Evolutionary conservation across 2,888 invertebrate genomes (phyloP).

Genomic region (Lutraria lutraria): DNA sequence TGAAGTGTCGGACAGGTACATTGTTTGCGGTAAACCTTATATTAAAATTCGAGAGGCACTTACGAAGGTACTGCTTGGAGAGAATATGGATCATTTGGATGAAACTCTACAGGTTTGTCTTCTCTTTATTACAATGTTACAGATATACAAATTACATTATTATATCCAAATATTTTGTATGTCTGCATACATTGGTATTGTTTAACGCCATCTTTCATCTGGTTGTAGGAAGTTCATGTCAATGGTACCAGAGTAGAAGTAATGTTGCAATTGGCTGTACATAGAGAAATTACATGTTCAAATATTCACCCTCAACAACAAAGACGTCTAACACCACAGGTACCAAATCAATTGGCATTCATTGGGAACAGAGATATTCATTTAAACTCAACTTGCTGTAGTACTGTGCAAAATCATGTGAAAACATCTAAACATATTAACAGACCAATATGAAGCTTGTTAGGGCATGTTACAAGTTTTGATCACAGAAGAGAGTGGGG

Average conservation of each 20-base stretch:
- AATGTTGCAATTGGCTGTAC: constrained; percentile 72
- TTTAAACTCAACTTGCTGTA: too few relatives aligned
- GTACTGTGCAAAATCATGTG: too few relatives aligned
- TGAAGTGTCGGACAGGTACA: constrained; percentile 76
- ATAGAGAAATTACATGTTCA: constrained; percentile 76
- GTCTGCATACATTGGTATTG: too few relatives aligned
- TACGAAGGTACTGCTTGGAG: constrained; percentile 71
- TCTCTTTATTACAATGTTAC: too few relatives aligned
- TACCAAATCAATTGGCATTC: background rate
- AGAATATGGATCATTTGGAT: constrained; percentile 61
- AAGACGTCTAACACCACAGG: constrained; percentile 57
- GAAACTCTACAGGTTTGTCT: constrained; percentile 61
- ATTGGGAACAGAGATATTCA: too few relatives aligned
- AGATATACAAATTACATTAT: too few relatives aligned
- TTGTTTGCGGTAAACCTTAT: constrained; percentile 76
- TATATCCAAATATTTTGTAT: too few relatives aligned
- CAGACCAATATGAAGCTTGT: too few relatives aligned
- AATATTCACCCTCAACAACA: constrained; percentile 46
- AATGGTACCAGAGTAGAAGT: constrained; percentile 57
- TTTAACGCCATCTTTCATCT: too few relatives aligned
- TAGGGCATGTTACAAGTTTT: too few relatives aligned
- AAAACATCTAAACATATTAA: too few relatives aligned
- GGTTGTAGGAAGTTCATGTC: constrained; percentile 47
- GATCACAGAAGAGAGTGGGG: too few relatives aligned
- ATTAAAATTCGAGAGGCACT: constrained; percentile 72